phyloP scores from a whole-genome alignment of 1,140 invertebrate species.

The Eupristina koningsbergeri region DNA sequence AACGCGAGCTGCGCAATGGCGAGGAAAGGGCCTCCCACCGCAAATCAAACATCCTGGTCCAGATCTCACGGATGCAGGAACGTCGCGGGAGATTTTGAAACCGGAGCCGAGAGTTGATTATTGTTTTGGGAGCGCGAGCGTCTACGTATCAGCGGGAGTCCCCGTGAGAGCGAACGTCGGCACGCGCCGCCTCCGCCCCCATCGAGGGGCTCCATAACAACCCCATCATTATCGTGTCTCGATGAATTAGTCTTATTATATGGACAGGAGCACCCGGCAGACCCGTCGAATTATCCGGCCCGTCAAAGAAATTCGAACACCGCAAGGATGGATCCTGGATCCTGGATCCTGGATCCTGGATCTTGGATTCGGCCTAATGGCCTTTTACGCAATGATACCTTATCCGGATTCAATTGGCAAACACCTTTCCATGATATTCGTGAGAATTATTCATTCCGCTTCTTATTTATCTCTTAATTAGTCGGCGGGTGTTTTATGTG shows the following conservation, averaged over 20 bases:
- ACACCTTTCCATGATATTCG: background rate
- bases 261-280: background rate
- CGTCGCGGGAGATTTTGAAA: slow-evolving; percentile 42
- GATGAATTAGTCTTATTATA: slow-evolving; percentile 61
- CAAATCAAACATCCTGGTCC: background rate
- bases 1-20: no score
- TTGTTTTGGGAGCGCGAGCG: slow-evolving; percentile 47
- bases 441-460: background rate
- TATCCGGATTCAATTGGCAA: background rate
- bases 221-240: slow-evolving; percentile 66
- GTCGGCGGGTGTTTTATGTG: background rate
- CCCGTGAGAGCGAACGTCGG: slow-evolving; percentile 46
- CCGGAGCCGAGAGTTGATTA: slow-evolving; percentile 38
- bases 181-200: slow-evolving; percentile 56
- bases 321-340: background rate
- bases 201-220: slow-evolving; percentile 57
- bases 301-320: slow-evolving; percentile 2
- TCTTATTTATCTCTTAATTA: slow-evolving; percentile 13
- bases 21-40: background rate
- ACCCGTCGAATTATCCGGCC: slow-evolving; percentile 26
- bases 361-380: no score
- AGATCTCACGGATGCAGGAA: slow-evolving; percentile 7
- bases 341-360: no score
- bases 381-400: background rate
- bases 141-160: slow-evolving; percentile 27